Evolutionary conservation across 2,888 invertebrate species (phyloP).

Genomic region (Xylocampa areola): DNA sequence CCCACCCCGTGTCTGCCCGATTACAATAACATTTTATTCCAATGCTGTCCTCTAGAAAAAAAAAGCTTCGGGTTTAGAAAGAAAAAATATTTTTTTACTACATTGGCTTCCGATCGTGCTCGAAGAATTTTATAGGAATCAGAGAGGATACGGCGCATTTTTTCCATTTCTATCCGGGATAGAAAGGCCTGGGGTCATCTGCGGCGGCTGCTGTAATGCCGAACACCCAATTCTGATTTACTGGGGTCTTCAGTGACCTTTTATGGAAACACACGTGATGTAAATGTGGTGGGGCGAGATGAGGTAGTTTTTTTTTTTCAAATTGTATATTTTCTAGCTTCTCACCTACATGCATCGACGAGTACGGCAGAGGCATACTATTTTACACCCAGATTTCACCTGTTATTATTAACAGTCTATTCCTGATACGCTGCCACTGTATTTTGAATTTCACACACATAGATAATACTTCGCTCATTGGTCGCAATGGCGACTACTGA

Average conservation of each 20-base stretch:
- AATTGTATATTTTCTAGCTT: background rate
- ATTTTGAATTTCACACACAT: too few relatives aligned
- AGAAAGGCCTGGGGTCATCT: constrained; percentile 52
- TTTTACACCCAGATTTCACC: too few relatives aligned
- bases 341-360: too few relatives aligned
- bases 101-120: constrained; percentile 28
- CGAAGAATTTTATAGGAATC: constrained; percentile 54
- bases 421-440: too few relatives aligned
- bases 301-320: background rate
- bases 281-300: background rate
- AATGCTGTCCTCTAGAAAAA: constrained; percentile 34
- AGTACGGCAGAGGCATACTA: too few relatives aligned
- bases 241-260: constrained; percentile 46
- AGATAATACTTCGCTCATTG: too few relatives aligned
- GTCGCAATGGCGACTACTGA: too few relatives aligned
- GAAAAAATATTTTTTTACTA: constrained; percentile 34
- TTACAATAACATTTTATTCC: constrained; percentile 56
- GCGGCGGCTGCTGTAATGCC: constrained; percentile 41
- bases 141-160: constrained; percentile 35
- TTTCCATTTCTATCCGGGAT: constrained; percentile 42
- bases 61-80: constrained; percentile 17
- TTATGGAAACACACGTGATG: constrained; percentile 20
- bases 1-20: constrained; percentile 26
- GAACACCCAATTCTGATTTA: constrained; percentile 53
- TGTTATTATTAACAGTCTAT: too few relatives aligned